Evolutionary conservation across 2,888 invertebrate species (phyloP), one percentile per base, ranked within the genome.

Genomic region (Hirudinaria manillensis): DNA sequence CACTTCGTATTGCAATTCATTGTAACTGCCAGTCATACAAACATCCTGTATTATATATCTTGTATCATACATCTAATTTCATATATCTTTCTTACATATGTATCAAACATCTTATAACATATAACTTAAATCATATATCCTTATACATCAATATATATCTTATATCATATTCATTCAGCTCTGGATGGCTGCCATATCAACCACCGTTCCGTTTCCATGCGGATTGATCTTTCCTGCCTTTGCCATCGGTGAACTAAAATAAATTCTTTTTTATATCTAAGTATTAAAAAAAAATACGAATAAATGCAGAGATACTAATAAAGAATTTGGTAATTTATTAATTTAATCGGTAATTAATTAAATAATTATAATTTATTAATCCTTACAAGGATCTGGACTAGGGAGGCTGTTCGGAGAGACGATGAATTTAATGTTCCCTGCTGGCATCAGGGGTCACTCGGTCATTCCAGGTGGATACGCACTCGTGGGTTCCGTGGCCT

Each of bases 161-260:
- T n/a, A n/a, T n/a, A n/a, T n/a, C n/a, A n/a, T n/a, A 55, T 27
- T 21, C 32, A 45, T 66, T 65, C 80, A 86, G 85, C 85, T 85
- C 80, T 80, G 83, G 81, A 84, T 84, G 81, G 82, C 86, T 7
- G 86, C 87, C 13, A 79, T 98, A 78, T 92, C 94, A 70, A 94
- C 94, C 75, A 98, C 99, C 0, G 90, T 99, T 76, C 98, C 99
- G 0, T 94, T 99, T 4, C 98, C 99, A 0, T 93, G 94, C n/a
- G 99, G 99, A 65, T 93, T 94, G 80, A 97, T 98, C 87, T 95
- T 97, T 83, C 98, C 97, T 0, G 93, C 96, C 0, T 96, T 98
- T 86, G 95, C 97, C 87, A 93, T 97, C 83, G 96, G 96, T 85
- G 77, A 78, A 82, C 78, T 6, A 21, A n/a, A 27, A 55, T 24